Evolutionary conservation across 2,113 vertebrate species (phyloP), one percentile per base, ranked within the genome.

Genomic region (Stigmatopora argus): DNA sequence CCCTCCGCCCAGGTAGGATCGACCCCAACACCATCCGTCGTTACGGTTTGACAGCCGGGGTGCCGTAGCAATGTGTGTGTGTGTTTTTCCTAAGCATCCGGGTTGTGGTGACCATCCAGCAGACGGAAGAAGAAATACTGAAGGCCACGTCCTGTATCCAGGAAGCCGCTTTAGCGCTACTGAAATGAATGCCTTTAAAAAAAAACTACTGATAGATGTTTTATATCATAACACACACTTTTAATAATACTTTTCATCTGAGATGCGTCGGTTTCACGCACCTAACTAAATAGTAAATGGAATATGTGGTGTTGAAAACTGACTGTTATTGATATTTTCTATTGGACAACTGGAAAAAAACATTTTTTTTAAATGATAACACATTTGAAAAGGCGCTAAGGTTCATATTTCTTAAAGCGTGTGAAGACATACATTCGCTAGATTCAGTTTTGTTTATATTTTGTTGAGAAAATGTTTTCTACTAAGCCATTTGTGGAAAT

Each of bases 51-150:
- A 11, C 52, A 52, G n/a, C 2, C 9, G 12, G 45, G 45, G 11
- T 31, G 7, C 6, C 5, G 8, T 2, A 12, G 9, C 21, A 56
- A 56, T 17, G 4, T 31, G 6, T 60, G 14, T 62, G 26, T 31
- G 26, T 26, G n/a, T 26, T 62, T 26, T 14, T 85, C 83, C 74
- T 48, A 89, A 99, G 97, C 77, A 93, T 99, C 75, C 89, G 96
- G 65, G 92, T 98, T 65, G 93, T 97, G 72, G 70, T 98, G 71
- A 96, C 95, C 3, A 79, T 97, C 31, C 91, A 97, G 74, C 95
- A 98, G 74, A 94, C 93, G 0, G 91, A 94, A 13, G 85, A 94
- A 69, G 95, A 99, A 53, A 87, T 99, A 73, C 84, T 94, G 72
- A 92, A 78, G 74, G 92, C 93, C 0, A 93, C 93, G 4, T 84